Percentiles rank a stretch among this genome's conserved stretches.
phyloP scores from a whole-genome alignment of 2,113 vertebrate genomes.

The Gorsachius goisagi region DNA sequence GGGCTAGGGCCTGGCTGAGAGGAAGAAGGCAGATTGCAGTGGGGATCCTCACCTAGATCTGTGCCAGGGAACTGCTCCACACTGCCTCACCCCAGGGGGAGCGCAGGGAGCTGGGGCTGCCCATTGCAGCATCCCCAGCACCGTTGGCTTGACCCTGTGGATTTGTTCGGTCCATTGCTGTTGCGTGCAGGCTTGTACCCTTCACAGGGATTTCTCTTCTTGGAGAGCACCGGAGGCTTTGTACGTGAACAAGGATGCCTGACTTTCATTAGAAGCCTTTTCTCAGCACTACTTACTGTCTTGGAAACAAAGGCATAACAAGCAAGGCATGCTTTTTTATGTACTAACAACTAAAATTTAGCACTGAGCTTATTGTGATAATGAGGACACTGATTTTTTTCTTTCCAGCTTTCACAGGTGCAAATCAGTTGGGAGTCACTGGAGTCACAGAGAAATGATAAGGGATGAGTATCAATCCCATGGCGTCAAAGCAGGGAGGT shows the following conservation, averaged over 20 bases:
- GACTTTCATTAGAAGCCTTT: background rate
- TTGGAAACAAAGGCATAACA: background rate
- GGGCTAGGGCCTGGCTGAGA: background rate
- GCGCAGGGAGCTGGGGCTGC: fast-evolving
- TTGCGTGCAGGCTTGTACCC: background rate
- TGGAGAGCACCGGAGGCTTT: background rate
- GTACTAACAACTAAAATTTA: background rate
- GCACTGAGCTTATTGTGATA: background rate
- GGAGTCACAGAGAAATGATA: fast-evolving
- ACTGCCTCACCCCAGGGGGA: fast-evolving
- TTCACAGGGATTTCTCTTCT: background rate
- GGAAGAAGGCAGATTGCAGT: background rate
- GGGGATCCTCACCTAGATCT: background rate
- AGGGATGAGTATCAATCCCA: background rate
- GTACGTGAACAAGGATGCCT: background rate
- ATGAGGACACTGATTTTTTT: background rate
- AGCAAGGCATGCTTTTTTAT: background rate
- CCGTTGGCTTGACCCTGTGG: background rate
- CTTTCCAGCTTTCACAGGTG: background rate
- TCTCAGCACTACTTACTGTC: background rate
- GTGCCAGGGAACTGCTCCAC: background rate
- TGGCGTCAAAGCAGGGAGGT: background rate
- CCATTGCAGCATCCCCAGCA: fast-evolving
- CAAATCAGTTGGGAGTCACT: background rate
- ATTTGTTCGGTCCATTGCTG: fast-evolving